Base-by-base conservation (phyloP, 1,140 invertebrate species). In the Musca vetustissima region DNA sequence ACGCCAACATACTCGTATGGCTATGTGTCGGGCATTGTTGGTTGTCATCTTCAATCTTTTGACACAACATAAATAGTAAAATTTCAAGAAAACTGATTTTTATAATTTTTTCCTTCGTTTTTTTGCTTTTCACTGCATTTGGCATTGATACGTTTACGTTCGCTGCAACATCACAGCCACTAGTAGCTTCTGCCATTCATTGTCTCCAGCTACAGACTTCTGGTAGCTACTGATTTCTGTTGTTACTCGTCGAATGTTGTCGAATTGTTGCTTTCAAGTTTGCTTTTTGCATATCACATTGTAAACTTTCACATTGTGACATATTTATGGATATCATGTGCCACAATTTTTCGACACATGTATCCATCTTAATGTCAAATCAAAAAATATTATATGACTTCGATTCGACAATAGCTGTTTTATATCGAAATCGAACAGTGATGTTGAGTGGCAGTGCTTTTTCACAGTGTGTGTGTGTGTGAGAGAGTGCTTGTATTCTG, bases 251-350 rank as follows among this genome's bases (percentile, higher is more conserved):
- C n/a, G n/a, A n/a, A n/a, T 49, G 17, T 21, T 52, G 49, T 52
- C 21, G 17, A 19, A 19, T 52, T 52, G 17, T 52, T 19, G 8
- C 49, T 52, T 52, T 52, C 49, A 52, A 52, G 6, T 22, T 52
- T n/a, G n/a, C n/a, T 52, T 64, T 79, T 79, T 79, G 72, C 75
- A 77, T 79, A 73, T 72, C 53, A 61, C 28, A 64, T 70, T 68
- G 67, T 64, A 67, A 73, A 77, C 78, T 80, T 80, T 80, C 78
- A 80, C 78, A 80, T 80, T 80, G 76, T 80, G 78, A 80, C 78
- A 78, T 80, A 80, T 80, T 80, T 80, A 80, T 80, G 78, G 78
- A 80, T 80, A 76, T 76, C 76, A 78, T 74, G 74, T 80, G 78
- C 75, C 78, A 80, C 78, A 80, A 78, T 78, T 80, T 80, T 71